A percentile compares a stretch with the other conserved stretches of the same genome.
Evolutionary conservation across 2,888 invertebrate species (phyloP).

Genomic region (Mimachlamys varia): DNA sequence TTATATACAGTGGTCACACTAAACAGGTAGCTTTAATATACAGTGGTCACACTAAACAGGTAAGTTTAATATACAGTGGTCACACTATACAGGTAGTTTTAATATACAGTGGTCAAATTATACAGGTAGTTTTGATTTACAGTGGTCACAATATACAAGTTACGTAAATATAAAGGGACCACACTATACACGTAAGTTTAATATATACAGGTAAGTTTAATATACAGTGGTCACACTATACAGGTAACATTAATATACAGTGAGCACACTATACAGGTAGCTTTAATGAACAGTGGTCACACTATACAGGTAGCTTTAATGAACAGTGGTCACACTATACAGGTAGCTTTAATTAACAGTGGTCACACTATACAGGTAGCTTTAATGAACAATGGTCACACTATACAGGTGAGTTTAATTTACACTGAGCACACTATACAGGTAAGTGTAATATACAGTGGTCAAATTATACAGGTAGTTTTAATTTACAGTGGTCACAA

Average conservation of each 20-base stretch:
- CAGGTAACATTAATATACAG: background rate
- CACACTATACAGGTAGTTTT: no score
- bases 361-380: background rate
- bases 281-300: background rate
- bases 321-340: background rate
- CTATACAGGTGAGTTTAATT: background rate
- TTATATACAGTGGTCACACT: no score
- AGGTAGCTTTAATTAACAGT: background rate
- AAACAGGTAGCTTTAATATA: no score
- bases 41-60: no score
- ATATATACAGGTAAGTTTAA: no score
- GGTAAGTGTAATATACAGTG: background rate
- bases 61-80: no score
- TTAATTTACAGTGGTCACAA: background rate
- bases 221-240: background rate
- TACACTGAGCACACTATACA: background rate
- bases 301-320: background rate
- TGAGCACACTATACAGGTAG: background rate
- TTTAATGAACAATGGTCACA: background rate
- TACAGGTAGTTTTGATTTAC: no score
- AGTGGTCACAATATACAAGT: no score
- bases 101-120: no score
- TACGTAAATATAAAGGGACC: no score
- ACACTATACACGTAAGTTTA: no score
- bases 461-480: background rate